Evolutionary conservation across 92 coral and sea anemone species (phyloP).

Genomic region (Actinostola sp.): DNA sequence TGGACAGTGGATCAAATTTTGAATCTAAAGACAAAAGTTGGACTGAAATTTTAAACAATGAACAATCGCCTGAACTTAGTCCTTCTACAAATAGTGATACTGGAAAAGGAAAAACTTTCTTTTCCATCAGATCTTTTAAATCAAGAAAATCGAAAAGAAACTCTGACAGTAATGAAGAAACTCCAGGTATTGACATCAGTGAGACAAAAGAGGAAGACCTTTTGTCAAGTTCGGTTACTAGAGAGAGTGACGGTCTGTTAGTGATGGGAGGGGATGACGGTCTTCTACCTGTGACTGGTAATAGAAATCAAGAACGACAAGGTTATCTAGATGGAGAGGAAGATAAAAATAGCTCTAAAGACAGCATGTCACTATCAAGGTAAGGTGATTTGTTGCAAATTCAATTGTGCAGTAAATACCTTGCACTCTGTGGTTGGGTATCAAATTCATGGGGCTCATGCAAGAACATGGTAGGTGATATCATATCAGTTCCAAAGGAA

Average conservation of each 20-base stretch:
- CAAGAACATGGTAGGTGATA: too few species aligned
- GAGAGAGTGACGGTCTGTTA: constrained; percentile 42
- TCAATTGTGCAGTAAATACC: too few species aligned
- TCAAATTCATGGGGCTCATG: too few species aligned
- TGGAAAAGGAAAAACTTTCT: neutral
- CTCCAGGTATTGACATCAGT: neutral
- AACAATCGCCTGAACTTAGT: neutral
- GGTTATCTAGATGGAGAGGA: constrained; percentile 28
- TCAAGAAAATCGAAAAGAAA: neutral
- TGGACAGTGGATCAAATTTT: too few species aligned
- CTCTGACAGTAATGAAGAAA: neutral
- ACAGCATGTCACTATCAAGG: constrained; percentile 83
- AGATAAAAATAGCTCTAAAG: constrained; percentile 63
- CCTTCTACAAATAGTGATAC: neutral
- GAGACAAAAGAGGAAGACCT: constrained; percentile 5
- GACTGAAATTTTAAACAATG: neutral
- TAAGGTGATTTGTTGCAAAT: constrained; percentile 32
- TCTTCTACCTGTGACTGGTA: constrained; percentile 59
- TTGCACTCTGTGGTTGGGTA: too few species aligned
- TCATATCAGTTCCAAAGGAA: too few species aligned
- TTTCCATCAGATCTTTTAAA: constrained; percentile 11
- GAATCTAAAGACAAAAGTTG: neutral
- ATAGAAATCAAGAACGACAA: constrained; percentile 51
- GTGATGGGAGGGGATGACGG: constrained; percentile 76
- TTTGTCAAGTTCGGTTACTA: constrained; percentile 4